phyloP scores from a whole-genome alignment of 2,113 vertebrate genomes.

The Laterallus jamaicensis region DNA sequence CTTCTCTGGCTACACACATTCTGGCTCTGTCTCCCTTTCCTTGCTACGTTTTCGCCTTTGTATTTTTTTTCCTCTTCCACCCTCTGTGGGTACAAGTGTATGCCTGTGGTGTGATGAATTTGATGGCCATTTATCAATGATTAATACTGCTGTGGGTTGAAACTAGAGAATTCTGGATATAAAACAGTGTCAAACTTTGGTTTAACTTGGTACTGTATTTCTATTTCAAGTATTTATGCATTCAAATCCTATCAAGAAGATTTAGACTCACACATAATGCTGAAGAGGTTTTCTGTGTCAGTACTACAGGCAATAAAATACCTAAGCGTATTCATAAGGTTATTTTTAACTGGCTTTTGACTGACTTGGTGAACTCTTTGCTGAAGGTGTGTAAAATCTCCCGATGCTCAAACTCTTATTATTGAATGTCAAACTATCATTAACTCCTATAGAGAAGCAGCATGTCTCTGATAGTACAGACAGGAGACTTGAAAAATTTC shows the following conservation, averaged over 20 bases:
- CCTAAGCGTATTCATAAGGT: not conserved
- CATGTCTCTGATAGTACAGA: not conserved
- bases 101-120: not conserved
- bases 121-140: not conserved
- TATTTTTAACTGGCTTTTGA: not conserved
- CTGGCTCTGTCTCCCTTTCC: not conserved
- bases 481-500: not conserved
- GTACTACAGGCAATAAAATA: not conserved
- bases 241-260: not conserved
- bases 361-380: not conserved
- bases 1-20: not conserved
- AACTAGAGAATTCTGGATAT: not conserved
- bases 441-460: not conserved
- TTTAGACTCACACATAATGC: not conserved
- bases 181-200: not conserved
- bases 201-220: not conserved
- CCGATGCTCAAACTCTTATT: not conserved
- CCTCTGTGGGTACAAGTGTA: not conserved
- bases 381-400: not conserved
- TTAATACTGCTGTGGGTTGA: not conserved
- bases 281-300: not conserved
- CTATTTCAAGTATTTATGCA: not conserved
- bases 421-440: not conserved
- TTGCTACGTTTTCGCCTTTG: not conserved
- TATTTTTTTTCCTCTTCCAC: not conserved